Conservation (phyloP, 2,113 vertebrate species). For the Zapus hudsonius region DNA sequence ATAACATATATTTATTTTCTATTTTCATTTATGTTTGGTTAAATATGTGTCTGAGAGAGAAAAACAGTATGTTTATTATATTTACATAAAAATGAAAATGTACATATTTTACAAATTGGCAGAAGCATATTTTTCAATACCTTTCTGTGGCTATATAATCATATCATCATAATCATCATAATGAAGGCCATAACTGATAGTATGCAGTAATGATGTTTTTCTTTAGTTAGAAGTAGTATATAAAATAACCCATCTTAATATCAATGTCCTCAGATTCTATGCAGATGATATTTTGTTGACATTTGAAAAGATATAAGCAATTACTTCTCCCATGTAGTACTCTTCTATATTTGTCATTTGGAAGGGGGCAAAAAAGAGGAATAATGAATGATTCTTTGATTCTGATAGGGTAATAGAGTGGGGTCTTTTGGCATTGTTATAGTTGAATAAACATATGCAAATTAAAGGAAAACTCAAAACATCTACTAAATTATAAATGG, state of each 20-base stretch:
- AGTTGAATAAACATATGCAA: not conserved
- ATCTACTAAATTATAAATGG: not conserved
- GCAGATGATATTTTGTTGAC: constrained; percentile 1
- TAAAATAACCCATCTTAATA: constrained; percentile 21
- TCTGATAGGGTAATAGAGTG: too few species aligned
- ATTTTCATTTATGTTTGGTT: not conserved
- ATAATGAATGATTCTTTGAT: too few species aligned
- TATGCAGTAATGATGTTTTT: not conserved
- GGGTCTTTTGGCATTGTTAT: too few species aligned
- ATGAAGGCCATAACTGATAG: not conserved
- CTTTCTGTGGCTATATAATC: not conserved
- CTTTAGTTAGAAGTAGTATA: not conserved
- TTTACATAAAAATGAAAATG: not conserved
- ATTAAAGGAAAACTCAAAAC: not conserved
- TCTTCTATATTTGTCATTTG: too few species aligned
- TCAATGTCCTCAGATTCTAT: not conserved
- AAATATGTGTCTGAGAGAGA: not conserved
- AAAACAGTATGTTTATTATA: not conserved
- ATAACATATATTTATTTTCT: not conserved
- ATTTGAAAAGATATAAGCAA: not conserved
- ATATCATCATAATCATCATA: too few species aligned
- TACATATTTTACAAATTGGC: constrained; percentile 15
- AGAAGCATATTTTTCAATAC: not conserved
- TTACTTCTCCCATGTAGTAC: not conserved
- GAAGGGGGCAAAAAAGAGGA: too few species aligned